phyloP scores from a whole-genome alignment of 2,888 invertebrate genomes.

The Melanostoma mellinum region DNA sequence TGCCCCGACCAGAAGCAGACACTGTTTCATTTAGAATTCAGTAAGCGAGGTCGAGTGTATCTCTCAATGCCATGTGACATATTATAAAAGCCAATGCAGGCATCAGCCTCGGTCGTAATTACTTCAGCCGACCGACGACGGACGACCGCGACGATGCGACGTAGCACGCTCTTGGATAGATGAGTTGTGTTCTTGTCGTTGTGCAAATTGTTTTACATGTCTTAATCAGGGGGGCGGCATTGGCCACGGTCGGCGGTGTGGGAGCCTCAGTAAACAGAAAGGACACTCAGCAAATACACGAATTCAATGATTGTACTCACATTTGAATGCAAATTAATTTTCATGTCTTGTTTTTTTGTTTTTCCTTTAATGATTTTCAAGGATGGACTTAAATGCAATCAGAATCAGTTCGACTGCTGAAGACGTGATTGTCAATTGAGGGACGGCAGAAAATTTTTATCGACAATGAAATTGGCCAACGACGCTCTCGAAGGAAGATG shows the following conservation, averaged over 20 bases:
- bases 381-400: slow-evolving; percentile 20
- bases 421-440: slow-evolving; percentile 30
- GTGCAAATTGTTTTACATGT: slow-evolving; percentile 43
- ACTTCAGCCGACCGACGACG: background rate
- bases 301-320: slow-evolving; percentile 24
- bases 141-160: background rate
- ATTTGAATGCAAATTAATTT: slow-evolving; percentile 58
- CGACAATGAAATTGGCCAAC: no score
- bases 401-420: slow-evolving; percentile 34
- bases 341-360: slow-evolving; percentile 21
- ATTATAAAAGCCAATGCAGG: background rate
- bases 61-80: slow-evolving; percentile 35
- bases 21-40: slow-evolving; percentile 62
- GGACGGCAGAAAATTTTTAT: background rate
- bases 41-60: slow-evolving; percentile 29
- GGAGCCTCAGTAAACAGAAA: background rate
- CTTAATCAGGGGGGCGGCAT: slow-evolving; percentile 35
- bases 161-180: slow-evolving; percentile 28
- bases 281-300: slow-evolving; percentile 21
- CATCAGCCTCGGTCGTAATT: slow-evolving; percentile 35
- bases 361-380: background rate
- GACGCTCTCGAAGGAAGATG: no score
- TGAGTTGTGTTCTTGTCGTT: slow-evolving; percentile 42
- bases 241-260: background rate
- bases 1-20: slow-evolving; percentile 24